phyloP scores from a whole-genome alignment of 2,888 invertebrate genomes.

The Agapostemon virescens region DNA sequence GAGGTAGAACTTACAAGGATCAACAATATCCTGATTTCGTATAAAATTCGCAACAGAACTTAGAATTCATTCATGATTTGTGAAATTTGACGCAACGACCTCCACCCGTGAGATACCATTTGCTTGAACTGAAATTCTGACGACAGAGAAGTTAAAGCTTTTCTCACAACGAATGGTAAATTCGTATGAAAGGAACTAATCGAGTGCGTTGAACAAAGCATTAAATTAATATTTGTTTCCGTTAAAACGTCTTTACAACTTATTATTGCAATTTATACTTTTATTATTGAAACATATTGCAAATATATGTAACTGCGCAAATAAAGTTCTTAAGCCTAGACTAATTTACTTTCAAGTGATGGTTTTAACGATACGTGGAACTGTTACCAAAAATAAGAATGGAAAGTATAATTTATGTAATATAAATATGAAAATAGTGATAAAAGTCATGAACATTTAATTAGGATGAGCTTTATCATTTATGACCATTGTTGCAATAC shows the following conservation, averaged over 20 bases:
- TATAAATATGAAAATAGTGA: background rate
- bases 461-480: background rate
- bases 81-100: conserved; percentile 79
- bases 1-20: conserved; percentile 70
- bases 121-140: conserved; percentile 77
- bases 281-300: background rate
- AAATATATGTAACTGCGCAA: conserved; percentile 7
- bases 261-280: background rate
- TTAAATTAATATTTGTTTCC: conserved; percentile 4
- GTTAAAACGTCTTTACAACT: background rate
- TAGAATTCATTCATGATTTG: conserved; percentile 81
- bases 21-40: conserved; percentile 60
- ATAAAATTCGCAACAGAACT: conserved; percentile 70
- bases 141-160: conserved; percentile 37
- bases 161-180: conserved; percentile 25
- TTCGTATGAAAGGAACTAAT: background rate
- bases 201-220: background rate
- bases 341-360: conserved; percentile 1
- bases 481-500: background rate
- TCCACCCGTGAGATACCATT: conserved; percentile 81
- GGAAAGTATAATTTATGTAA: background rate
- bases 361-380: background rate
- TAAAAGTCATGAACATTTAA: background rate
- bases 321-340: background rate
- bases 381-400: background rate